Conservation (phyloP, 2,113 vertebrate species). For the Rhynchomys soricoides region DNA sequence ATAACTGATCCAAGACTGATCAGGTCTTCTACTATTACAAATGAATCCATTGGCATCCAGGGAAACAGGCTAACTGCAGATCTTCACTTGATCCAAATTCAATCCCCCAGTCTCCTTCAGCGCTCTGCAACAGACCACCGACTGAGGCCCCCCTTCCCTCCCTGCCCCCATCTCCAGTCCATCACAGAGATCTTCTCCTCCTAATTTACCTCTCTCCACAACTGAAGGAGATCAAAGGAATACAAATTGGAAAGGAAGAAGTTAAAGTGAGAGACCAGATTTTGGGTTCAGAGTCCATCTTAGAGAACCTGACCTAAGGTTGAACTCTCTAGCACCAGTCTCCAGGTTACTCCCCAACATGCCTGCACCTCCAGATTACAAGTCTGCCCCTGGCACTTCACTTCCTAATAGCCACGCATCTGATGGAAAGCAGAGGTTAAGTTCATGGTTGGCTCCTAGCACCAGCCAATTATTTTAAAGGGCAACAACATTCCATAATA, state of each 20-base stretch:
- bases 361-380: no score
- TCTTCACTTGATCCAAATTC: not conserved
- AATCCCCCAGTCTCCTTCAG: not conserved
- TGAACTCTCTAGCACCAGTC: no score
- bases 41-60: not conserved
- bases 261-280: no score
- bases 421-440: no score
- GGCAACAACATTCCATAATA: no score
- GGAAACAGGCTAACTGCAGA: not conserved
- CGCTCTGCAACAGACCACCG: not conserved
- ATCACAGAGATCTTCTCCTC: not conserved
- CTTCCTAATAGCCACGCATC: no score
- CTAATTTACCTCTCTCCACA: not conserved
- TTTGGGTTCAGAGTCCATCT: no score
- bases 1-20: not conserved
- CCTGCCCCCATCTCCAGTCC: not conserved
- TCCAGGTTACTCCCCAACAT: no score
- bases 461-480: no score
- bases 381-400: no score
- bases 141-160: not conserved
- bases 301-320: no score
- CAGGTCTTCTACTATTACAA: not conserved
- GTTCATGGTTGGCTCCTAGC: no score
- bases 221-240: not conserved
- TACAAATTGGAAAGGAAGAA: not conserved